Evolutionary conservation across 2,113 vertebrate genomes (phyloP).

Genomic region (Catharus fuscescens): DNA sequence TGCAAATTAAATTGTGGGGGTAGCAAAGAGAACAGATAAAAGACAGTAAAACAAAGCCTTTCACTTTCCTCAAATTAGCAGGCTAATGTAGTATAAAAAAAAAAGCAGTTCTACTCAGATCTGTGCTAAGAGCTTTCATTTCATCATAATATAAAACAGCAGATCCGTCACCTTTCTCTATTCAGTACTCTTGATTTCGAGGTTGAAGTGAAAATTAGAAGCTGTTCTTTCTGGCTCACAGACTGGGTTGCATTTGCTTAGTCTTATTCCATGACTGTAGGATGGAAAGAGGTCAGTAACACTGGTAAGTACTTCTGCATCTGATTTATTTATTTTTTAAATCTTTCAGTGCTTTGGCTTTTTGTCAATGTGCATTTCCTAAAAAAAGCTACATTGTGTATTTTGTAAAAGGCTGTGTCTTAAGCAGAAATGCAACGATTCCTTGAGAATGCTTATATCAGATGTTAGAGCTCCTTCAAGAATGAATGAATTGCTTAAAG

Average conservation of each 20-base stretch:
- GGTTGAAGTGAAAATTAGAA: constrained; percentile 79
- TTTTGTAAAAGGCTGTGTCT: constrained; percentile 6
- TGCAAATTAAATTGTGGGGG: constrained; percentile 85
- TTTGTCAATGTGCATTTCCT: constrained; percentile 8
- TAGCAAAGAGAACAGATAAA: constrained; percentile 79
- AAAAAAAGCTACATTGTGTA: neutral
- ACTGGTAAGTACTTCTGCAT: constrained; percentile 76
- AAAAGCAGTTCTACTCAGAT: constrained; percentile 71
- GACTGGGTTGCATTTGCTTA: constrained; percentile 57
- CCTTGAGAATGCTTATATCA: constrained; percentile 41
- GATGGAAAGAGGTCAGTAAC: constrained; percentile 71
- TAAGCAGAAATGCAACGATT: constrained; percentile 44
- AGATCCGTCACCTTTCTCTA: constrained; percentile 73
- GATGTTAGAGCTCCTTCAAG: constrained; percentile 47
- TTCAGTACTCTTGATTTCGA: constrained; percentile 71
- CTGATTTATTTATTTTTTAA: constrained; percentile 21
- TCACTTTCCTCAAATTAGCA: constrained; percentile 81
- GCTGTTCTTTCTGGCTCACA: constrained; percentile 71
- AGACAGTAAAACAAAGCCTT: constrained; percentile 82
- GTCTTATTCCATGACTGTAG: constrained; percentile 44
- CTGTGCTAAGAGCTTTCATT: constrained; percentile 73
- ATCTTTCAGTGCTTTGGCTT: constrained; percentile 32
- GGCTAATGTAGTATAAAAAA: constrained; percentile 74
- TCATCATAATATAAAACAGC: constrained; percentile 76
- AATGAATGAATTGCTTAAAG: constrained; percentile 62